Conservation (phyloP, 2,888 invertebrate genomes). For the Entomobrya proxima region DNA sequence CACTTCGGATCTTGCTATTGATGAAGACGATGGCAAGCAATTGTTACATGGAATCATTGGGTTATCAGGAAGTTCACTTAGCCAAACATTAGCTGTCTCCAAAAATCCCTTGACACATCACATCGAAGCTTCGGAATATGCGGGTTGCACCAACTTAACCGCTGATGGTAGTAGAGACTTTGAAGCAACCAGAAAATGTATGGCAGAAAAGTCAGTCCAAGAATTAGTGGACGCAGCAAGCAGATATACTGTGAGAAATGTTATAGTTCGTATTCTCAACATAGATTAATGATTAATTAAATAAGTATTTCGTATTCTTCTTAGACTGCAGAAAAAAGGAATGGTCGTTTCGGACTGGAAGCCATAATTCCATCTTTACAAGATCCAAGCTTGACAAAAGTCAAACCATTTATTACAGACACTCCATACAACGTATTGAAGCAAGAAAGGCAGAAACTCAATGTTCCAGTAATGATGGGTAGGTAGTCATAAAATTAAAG, state of each 20-base stretch:
- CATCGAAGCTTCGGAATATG: conserved; percentile 47
- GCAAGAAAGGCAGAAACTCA: conserved; percentile 41
- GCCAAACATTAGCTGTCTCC: conserved; percentile 61
- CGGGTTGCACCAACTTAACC: conserved; percentile 49
- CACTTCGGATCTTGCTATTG: conserved; percentile 51
- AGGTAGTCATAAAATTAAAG: not conserved
- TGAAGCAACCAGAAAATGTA: conserved; percentile 41
- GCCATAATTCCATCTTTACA: conserved; percentile 68
- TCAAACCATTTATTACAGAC: conserved; percentile 55
- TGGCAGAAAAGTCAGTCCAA: not conserved
- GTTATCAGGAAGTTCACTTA: conserved; percentile 67
- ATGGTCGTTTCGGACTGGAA: conserved; percentile 65
- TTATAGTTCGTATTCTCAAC: not conserved
- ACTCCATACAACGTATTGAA: conserved; percentile 56
- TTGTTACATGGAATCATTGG: conserved; percentile 59
- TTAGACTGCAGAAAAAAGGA: conserved; percentile 45
- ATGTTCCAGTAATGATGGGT: conserved; percentile 68
- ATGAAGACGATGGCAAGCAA: not conserved
- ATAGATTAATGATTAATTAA: not conserved
- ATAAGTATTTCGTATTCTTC: not conserved
- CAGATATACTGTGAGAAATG: conserved; percentile 25
- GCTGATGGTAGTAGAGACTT: not conserved
- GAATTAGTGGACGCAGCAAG: conserved; percentile 33
- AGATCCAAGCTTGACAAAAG: not conserved
- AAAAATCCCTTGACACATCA: conserved; percentile 69